Conservation (phyloP, 1,140 invertebrate genomes). For the Macrotrachela quadricornifera region DNA sequence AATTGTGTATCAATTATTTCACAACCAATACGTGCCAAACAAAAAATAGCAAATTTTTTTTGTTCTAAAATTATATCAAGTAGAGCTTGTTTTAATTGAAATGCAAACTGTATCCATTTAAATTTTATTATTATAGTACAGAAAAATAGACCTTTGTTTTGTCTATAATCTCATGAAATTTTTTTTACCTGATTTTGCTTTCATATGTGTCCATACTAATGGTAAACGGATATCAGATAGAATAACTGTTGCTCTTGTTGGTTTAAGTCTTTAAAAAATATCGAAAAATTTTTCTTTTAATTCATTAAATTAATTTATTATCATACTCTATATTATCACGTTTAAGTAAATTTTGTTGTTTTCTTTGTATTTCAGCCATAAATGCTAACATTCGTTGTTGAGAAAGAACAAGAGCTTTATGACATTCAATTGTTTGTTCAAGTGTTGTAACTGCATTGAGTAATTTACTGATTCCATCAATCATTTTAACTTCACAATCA, state of each 20-base stretch:
- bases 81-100: not conserved
- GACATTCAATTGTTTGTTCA: conserved; percentile 44
- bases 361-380: conserved; percentile 41
- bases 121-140: too few species aligned
- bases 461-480: conserved; percentile 45
- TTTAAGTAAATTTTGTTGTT: conserved; percentile 11
- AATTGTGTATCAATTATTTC: conserved; percentile 49
- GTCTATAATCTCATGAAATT: not conserved
- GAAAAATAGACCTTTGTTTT: too few species aligned
- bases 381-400: conserved; percentile 46
- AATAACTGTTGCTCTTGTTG: conserved; percentile 23
- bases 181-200: conserved; percentile 51
- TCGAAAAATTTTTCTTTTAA: too few species aligned
- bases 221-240: conserved; percentile 43
- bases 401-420: conserved; percentile 43
- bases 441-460: conserved; percentile 44
- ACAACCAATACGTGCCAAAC: conserved; percentile 42
- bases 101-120: too few species aligned
- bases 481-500: conserved; percentile 49
- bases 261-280: conserved; percentile 15
- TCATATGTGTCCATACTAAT: conserved; percentile 47
- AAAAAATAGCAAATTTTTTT: conserved; percentile 47
- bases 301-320: too few species aligned
- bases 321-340: not conserved
- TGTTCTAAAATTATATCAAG: conserved; percentile 32